Evolutionary conservation across 2,797 vertebrate genomes (phyloP).

Genomic region (Thamnophis elegans): DNA sequence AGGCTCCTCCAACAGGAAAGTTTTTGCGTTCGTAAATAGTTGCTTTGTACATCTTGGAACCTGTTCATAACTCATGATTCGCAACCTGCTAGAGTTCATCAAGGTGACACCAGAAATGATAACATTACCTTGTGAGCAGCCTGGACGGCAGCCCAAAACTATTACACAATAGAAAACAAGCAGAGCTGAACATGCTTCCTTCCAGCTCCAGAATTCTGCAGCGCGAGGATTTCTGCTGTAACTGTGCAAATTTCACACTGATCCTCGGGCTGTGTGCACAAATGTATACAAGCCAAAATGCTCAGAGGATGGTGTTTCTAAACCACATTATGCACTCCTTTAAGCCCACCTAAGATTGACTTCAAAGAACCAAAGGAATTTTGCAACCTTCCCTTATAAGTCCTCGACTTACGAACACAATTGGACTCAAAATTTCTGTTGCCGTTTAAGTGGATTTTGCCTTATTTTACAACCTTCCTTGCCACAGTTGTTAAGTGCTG

Average conservation of each 20-base stretch:
- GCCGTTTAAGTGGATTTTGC: neutral
- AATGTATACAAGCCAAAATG: neutral
- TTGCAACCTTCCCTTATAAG: neutral
- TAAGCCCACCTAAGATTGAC: neutral
- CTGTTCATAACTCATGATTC: neutral
- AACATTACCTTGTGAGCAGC: neutral
- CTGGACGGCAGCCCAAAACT: neutral
- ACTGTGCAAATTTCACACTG: neutral
- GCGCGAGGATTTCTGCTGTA: neutral
- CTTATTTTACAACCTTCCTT: neutral
- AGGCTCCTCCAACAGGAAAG: neutral
- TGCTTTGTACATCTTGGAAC: neutral
- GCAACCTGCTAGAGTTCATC: neutral
- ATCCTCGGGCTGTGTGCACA: too few relatives aligned
- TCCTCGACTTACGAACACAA: neutral
- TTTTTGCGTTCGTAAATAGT: neutral
- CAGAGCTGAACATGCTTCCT: neutral
- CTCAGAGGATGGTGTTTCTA: neutral
- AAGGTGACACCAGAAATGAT: neutral
- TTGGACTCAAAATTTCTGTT: neutral
- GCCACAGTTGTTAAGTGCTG: neutral
- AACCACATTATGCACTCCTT: neutral
- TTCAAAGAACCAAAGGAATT: neutral
- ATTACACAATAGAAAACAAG: neutral
- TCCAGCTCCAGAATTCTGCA: neutral